These are phyloP conservation scores for Casuarius casuarius DNA, from an alignment of 2,113 vertebrate genomes.

Conservation along the genomic window DNA sequence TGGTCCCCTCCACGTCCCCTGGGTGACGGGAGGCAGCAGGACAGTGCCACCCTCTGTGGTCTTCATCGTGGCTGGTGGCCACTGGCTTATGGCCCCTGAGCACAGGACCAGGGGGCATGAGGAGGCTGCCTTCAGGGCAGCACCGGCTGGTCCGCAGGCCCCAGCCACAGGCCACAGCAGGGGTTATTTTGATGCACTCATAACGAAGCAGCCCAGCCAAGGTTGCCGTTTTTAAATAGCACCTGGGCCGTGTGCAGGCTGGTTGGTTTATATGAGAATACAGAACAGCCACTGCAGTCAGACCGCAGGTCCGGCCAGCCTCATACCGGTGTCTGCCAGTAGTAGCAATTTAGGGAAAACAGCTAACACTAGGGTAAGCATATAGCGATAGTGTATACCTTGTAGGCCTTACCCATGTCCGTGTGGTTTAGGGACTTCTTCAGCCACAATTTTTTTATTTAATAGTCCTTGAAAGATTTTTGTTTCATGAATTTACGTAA, in stretches of 20 bases:
- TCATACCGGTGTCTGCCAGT: background rate
- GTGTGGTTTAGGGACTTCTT: background rate
- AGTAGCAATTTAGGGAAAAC: background rate
- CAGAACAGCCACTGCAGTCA: background rate
- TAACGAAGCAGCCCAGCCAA: background rate
- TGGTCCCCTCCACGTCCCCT: background rate
- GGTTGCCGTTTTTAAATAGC: background rate
- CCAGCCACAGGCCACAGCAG: conserved; percentile 1
- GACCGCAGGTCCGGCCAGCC: background rate
- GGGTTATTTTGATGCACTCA: background rate
- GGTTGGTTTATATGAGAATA: background rate
- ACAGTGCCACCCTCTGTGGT: background rate
- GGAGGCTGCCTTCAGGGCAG: background rate
- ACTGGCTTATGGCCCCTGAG: background rate
- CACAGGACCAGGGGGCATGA: background rate
- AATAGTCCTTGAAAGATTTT: background rate
- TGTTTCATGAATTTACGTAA: background rate
- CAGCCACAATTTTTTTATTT: background rate
- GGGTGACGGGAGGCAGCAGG: background rate
- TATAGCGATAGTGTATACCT: background rate
- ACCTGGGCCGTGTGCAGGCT: background rate
- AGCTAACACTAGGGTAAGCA: background rate
- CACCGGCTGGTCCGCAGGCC: background rate
- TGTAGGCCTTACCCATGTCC: background rate
- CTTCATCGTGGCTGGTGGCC: accelerated